Base-by-base conservation (phyloP, 2,113 vertebrate species). In the Ochotona princeps region DNA sequence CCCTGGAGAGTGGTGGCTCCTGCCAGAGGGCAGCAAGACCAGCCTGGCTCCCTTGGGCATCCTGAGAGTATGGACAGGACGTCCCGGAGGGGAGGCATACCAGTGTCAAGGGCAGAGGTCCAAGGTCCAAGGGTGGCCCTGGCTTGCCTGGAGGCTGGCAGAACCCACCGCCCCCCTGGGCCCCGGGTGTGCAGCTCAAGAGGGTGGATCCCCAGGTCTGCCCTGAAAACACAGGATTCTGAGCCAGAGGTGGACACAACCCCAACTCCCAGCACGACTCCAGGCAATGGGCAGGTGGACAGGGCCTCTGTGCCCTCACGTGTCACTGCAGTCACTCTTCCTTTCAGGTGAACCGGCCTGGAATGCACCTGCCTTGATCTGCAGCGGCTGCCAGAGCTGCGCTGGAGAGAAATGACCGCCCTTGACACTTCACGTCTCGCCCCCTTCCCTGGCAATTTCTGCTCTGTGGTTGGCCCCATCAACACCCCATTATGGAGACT, bases 401-500 rank as follows among this genome's bases (percentile, higher is more conserved):
- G 86, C 61, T 8, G 72, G 94, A 23, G 32, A 83, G 76, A 82
- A 93, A 87, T 97, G 87, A 90, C 76, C 84, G 26, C 1, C 32
- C 54, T 13, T 0, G 3, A 75, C 76, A 5, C 4, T 3, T 14
- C 8, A 17, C 60, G 38, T 44, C 80, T 65, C 47, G 0, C 32
- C 69, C 65, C 60, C 11, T 23, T 26, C 73, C 74, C 69, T 7
- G 17, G 60, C 69, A 72, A 87, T 54, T 82, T 63, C 85, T 12
- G 57, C 93, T 38, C 74, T 49, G 82, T 67, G 80, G 63, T 88
- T 89, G 94, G 92, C 94, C 94, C 60, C 23, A 79, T 80, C 83
- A 83, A 70, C 21, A 78, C 90, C 82, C 91, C 95, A 92, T 96
- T 96, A 93, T 30, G 44, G 87, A 97, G 96, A 93, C 89, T 94